phyloP scores from a whole-genome alignment of 2,888 invertebrate species.

The Galerucella pusilla region DNA sequence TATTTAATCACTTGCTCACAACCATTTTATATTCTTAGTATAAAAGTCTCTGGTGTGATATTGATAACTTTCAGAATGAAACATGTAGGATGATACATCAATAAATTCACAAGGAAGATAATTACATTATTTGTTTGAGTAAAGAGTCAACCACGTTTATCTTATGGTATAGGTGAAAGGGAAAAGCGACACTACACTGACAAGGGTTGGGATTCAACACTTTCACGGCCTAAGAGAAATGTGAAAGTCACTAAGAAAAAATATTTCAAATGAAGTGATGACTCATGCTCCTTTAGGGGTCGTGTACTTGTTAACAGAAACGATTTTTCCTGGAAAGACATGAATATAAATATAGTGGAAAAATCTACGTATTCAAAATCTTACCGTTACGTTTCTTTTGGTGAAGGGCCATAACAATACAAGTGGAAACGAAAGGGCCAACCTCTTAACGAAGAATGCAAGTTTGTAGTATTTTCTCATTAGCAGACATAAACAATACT shows the following conservation, averaged over 20 bases:
- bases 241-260: not conserved
- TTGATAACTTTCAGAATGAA: not conserved
- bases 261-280: conserved; percentile 8
- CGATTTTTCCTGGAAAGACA: too few species aligned
- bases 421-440: too few species aligned
- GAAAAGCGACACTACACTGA: not conserved
- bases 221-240: not conserved
- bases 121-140: conserved; percentile 41
- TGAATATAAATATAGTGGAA: too few species aligned
- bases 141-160: conserved; percentile 37
- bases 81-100: conserved; percentile 4
- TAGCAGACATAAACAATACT: too few species aligned
- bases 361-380: too few species aligned
- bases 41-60: too few species aligned
- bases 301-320: not conserved
- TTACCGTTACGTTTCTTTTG: too few species aligned
- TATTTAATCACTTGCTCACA: too few species aligned
- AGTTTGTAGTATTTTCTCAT: too few species aligned
- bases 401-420: too few species aligned
- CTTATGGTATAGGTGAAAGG: conserved; percentile 8
- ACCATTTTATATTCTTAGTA: too few species aligned
- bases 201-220: conserved; percentile 7
- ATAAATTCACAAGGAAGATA: conserved; percentile 29
- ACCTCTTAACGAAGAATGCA: too few species aligned
- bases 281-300: not conserved